Conservation (phyloP, 2,888 invertebrate genomes). For the Agrilus biguttatus region DNA sequence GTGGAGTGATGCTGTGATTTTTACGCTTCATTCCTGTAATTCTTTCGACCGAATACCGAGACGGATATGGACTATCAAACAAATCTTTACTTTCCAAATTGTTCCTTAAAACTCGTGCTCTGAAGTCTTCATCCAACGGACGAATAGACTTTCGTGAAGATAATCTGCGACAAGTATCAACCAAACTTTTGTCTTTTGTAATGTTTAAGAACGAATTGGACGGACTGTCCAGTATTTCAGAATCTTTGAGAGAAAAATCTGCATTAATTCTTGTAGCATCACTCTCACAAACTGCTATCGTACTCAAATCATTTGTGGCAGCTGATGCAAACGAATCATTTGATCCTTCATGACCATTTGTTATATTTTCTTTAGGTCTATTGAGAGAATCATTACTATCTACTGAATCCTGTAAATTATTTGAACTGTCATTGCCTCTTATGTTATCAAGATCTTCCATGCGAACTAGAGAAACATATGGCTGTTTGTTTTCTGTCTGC, state of each 20-base stretch:
- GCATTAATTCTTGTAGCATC: slow-evolving; percentile 19
- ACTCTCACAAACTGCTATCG: slow-evolving; percentile 20
- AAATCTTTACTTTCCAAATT: slow-evolving; percentile 6
- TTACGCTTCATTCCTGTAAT: slow-evolving; percentile 21
- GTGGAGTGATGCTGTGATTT: slow-evolving; percentile 17
- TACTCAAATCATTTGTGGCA: slow-evolving; percentile 17
- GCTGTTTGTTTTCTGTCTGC: not conserved
- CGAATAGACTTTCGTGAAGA: slow-evolving; percentile 11
- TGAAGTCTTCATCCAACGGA: slow-evolving; percentile 6
- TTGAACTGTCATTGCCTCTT: not conserved
- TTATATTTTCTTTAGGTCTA: slow-evolving; percentile 1
- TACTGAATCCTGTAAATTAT: not conserved
- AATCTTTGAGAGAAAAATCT: slow-evolving; percentile 14
- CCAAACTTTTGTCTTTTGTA: slow-evolving; percentile 17
- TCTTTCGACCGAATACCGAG: slow-evolving; percentile 16
- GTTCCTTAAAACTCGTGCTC: slow-evolving; percentile 3
- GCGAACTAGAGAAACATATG: too few species aligned
- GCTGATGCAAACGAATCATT: slow-evolving; percentile 6
- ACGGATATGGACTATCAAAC: slow-evolving; percentile 6
- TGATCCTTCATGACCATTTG: slow-evolving; percentile 1
- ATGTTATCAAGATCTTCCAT: not conserved
- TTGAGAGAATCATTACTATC: not conserved
- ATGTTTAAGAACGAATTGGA: slow-evolving; percentile 14
- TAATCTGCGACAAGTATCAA: slow-evolving; percentile 17
- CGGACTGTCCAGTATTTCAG: slow-evolving; percentile 9